Conservation (phyloP, 2,113 vertebrate genomes). For the Pelobates fuscus region DNA sequence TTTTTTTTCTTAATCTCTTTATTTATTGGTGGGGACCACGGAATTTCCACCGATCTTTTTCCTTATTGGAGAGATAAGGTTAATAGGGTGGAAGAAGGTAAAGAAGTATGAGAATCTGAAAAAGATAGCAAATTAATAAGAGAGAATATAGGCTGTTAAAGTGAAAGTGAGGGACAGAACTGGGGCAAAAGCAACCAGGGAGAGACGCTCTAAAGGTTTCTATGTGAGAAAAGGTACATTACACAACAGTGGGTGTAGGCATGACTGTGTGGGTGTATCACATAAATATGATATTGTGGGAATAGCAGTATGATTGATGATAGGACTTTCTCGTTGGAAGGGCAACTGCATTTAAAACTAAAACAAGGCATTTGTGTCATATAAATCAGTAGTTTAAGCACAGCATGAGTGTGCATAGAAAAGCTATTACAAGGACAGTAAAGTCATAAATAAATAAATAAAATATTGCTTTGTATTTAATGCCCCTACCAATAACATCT, state of each 20-base stretch:
- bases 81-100: not conserved
- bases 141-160: not conserved
- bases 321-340: not conserved
- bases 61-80: not conserved
- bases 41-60: too few relatives aligned
- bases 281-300: not conserved
- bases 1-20: not conserved
- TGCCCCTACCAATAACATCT: too few relatives aligned
- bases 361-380: not conserved
- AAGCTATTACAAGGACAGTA: too few relatives aligned
- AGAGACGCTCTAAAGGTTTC: not conserved
- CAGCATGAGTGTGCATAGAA: too few relatives aligned
- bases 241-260: not conserved
- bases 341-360: not conserved
- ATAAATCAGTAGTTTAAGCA: not conserved
- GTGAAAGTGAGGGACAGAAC: not conserved
- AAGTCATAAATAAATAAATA: too few relatives aligned
- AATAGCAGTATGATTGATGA: not conserved
- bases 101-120: not conserved
- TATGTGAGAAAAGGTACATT: not conserved
- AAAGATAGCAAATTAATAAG: not conserved
- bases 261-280: not conserved
- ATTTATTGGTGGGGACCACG: not conserved
- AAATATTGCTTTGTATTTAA: too few relatives aligned
- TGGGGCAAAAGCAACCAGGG: constrained; percentile 8